Evolutionary conservation across 2,113 vertebrate species (phyloP).

Genomic region (Corapipo altera): DNA sequence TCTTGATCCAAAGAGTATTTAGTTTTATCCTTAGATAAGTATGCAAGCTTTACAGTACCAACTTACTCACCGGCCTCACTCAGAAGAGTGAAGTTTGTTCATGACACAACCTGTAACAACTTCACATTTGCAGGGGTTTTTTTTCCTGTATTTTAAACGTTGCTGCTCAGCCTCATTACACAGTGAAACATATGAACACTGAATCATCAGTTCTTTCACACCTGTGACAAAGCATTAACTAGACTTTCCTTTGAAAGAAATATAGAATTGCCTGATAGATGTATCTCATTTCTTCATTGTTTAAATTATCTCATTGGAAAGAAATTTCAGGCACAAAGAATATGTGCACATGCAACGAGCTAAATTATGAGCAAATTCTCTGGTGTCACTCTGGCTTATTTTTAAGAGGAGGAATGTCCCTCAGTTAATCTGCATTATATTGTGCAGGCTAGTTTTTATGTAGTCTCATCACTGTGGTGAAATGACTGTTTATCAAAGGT

Average conservation of each 20-base stretch:
- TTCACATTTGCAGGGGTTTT: background rate
- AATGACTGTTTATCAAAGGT: constrained; percentile 67
- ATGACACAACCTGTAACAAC: background rate
- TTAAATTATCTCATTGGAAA: constrained; percentile 38
- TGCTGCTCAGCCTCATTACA: background rate
- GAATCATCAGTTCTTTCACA: background rate
- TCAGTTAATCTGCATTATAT: constrained; percentile 61
- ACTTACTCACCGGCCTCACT: background rate
- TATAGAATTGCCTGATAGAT: background rate
- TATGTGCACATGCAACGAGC: background rate
- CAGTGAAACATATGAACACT: background rate
- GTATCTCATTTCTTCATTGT: constrained; percentile 23
- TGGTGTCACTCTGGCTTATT: constrained; percentile 28
- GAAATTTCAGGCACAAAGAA: constrained; percentile 24
- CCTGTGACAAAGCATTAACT: background rate
- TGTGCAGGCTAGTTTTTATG: constrained; percentile 25
- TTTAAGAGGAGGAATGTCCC: constrained; percentile 47
- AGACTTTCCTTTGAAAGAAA: background rate
- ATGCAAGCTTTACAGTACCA: background rate
- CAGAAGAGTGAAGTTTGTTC: background rate
- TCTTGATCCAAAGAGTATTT: constrained; percentile 11
- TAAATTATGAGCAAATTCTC: constrained; percentile 42
- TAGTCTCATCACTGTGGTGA: constrained; percentile 46
- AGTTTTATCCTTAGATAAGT: background rate
- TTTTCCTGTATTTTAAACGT: background rate